Base-by-base conservation (phyloP, 1,140 invertebrate species). In the Idris sp. region DNA sequence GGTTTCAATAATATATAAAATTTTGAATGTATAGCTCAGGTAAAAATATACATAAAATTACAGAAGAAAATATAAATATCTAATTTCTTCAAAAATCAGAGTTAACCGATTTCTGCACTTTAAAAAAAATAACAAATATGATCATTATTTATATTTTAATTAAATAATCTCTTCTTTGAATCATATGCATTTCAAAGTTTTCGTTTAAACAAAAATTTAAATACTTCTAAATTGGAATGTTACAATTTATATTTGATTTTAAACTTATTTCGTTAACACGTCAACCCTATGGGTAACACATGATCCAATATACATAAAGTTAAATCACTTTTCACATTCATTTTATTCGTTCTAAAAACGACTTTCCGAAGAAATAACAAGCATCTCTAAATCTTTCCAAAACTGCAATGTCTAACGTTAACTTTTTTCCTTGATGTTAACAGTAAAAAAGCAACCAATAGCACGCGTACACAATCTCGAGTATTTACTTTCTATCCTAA, bases 401-500 rank as follows among this genome's bases (percentile, higher is more conserved):
- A 25, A 44, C 28, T 43, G 48, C 30, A 53, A 53, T 53, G 51
- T 53, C 59, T 26, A 43, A 11, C 59, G 44, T 64, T 64, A 51
- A 64, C 59, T 64, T 48, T 64, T 64, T 64, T 64, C 59, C 38
- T 33, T n/a, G 18, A 36, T 43, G 38, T 64, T 58, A 64, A 51
- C 48, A 53, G 58, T 48, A 51, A 67, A 67, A 67, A 40, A 31
- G 30, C 49, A 16, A 56, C 49, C 62, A 56, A 67, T 67, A 40
- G 51, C 62, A 48, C 38, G 16, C 51, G 35, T 41, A 28, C 28
- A 40, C 31, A 49, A 38, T 40, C 31, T 38, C 62, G 18, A 14
- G 41, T 58, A 65, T 67, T 68, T 68, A 58, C 64, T 58, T 68
- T 68, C 64, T 40, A 68, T 68, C 53, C 51, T 28, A 68, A 68